These are phyloP conservation scores for Gorsachius magnificus DNA, from an alignment of 2,797 vertebrate genomes.

Conservation along the genomic window DNA sequence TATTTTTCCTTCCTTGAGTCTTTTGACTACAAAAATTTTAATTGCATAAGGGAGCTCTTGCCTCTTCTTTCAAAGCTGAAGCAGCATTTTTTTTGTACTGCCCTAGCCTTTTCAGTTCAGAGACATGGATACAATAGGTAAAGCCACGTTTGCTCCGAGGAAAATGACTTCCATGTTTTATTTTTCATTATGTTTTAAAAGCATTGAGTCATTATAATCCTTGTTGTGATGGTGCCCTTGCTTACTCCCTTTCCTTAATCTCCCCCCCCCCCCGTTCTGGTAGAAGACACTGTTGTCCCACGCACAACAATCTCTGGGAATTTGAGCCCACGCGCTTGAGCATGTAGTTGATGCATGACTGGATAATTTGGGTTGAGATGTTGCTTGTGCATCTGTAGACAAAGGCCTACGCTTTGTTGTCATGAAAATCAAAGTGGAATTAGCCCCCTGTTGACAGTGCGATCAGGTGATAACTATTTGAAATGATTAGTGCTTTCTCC, in stretches of 20 bases:
- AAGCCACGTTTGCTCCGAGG: neutral
- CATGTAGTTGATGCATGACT: accelerated
- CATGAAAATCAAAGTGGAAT: neutral
- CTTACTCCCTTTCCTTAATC: neutral
- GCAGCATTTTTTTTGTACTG: neutral
- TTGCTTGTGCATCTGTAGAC: neutral
- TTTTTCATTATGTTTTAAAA: neutral
- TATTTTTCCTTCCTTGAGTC: neutral
- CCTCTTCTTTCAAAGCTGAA: neutral
- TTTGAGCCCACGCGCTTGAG: accelerated
- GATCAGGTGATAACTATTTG: neutral
- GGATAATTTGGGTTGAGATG: neutral
- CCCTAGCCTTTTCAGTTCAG: neutral
- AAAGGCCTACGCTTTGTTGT: neutral
- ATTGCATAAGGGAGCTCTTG: neutral
- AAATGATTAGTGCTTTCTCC: neutral
- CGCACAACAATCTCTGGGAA: accelerated
- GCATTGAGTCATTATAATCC: accelerated
- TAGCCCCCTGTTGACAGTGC: neutral
- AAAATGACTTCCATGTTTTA: neutral
- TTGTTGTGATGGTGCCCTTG: neutral
- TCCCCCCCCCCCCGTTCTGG: neutral
- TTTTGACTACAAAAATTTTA: neutral
- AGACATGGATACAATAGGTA: neutral
- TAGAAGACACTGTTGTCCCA: neutral